Percentiles rank a stretch among this genome's conserved stretches.
phyloP scores from a whole-genome alignment of 2,888 invertebrate genomes.

The Papilio demoleus region DNA sequence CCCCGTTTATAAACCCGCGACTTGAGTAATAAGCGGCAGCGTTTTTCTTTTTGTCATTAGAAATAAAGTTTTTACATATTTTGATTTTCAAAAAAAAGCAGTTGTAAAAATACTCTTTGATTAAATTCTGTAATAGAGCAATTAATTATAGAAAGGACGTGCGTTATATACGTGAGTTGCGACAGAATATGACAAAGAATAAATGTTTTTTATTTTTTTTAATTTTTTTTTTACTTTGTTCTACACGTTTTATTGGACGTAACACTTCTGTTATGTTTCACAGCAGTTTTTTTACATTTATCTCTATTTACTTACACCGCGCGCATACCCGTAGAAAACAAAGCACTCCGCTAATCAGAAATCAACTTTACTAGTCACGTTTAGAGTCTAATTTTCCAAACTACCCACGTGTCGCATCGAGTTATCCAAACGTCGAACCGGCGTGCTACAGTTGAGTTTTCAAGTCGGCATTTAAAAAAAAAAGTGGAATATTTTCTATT shows the following conservation, averaged over 20 bases:
- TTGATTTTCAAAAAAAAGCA: neutral
- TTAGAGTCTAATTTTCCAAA: constrained; percentile 53
- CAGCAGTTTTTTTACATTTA: constrained; percentile 40
- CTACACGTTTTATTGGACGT: neutral
- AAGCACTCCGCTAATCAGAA: constrained; percentile 53
- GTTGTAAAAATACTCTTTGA: neutral
- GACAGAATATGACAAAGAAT: neutral
- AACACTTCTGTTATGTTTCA: constrained; percentile 2
- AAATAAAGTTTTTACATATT: neutral
- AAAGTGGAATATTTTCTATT: constrained; percentile 45
- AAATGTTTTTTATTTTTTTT: neutral
- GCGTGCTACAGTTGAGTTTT: constrained; percentile 51
- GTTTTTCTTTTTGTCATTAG: constrained; percentile 31
- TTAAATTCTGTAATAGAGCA: neutral
- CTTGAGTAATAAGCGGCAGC: constrained; percentile 51
- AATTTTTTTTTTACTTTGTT: neutral
- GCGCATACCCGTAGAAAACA: constrained; percentile 57
- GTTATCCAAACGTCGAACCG: constrained; percentile 53
- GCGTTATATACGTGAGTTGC: neutral
- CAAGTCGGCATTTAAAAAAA: constrained; percentile 49
- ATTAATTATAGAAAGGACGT: neutral
- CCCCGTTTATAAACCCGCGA: constrained; percentile 55
- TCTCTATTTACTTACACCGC: constrained; percentile 53
- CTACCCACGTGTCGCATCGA: constrained; percentile 46
- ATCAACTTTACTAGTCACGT: constrained; percentile 50